A percentile compares a stretch with the other conserved stretches of the same genome.
phyloP scores from a whole-genome alignment of 2,113 vertebrate species.

The Smithornis capensis region DNA sequence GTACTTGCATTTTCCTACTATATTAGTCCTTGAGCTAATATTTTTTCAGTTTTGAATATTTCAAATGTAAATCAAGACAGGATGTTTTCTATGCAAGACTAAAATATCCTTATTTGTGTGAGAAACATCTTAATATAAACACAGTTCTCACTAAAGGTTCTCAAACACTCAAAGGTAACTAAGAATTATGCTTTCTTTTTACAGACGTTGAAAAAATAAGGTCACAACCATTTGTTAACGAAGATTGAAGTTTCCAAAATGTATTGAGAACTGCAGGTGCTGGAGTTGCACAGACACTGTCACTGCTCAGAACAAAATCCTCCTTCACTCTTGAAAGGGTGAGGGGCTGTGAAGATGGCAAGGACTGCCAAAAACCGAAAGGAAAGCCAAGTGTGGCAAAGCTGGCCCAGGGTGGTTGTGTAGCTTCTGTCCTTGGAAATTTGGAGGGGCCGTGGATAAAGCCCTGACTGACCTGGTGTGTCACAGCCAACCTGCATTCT shows the following conservation, averaged over 20 bases:
- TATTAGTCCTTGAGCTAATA: slow-evolving; percentile 26
- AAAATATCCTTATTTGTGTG: background rate
- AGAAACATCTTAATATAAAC: background rate
- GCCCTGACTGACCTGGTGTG: background rate
- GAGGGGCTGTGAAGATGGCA: background rate
- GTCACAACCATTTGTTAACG: background rate
- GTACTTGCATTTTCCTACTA: slow-evolving; percentile 23
- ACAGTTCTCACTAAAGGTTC: background rate
- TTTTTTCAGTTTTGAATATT: background rate
- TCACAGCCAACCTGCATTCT: background rate
- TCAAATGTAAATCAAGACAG: background rate
- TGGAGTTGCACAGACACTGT: background rate
- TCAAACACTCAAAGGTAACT: background rate
- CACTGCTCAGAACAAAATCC: background rate
- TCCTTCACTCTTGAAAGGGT: background rate
- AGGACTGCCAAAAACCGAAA: background rate
- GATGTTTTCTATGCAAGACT: background rate
- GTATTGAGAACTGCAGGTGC: background rate
- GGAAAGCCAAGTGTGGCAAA: background rate
- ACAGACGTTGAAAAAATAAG: background rate
- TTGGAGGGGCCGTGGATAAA: background rate
- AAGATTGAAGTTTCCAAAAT: background rate
- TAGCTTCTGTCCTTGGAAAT: background rate
- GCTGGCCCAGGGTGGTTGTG: background rate
- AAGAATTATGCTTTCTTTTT: background rate